Conservation (phyloP, 2,888 invertebrate genomes). For the Archaeoteleia sp. region DNA sequence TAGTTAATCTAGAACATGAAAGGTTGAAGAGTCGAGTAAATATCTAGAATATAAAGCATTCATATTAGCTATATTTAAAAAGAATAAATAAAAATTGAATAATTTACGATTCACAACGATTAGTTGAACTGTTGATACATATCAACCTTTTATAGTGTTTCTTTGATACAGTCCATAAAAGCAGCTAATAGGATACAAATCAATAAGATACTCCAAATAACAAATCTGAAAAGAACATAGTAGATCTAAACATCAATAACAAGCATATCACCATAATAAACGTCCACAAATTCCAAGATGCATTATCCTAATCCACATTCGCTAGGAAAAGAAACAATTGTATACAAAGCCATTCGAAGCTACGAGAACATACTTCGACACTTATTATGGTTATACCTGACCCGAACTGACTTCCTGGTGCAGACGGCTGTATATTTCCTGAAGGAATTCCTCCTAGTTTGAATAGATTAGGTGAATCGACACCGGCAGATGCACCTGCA, state of each 20-base stretch:
- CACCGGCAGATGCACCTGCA: slow-evolving; percentile 17
- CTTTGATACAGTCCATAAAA: too few species aligned
- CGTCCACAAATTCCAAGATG: background rate
- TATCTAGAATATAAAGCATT: slow-evolving; percentile 22
- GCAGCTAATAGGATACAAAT: too few species aligned
- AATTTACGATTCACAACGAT: too few species aligned
- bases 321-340: slow-evolving; percentile 23
- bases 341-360: slow-evolving; percentile 1
- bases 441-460: slow-evolving; percentile 29
- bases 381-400: slow-evolving; percentile 34
- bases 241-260: slow-evolving; percentile 1
- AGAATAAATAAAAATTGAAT: slow-evolving; percentile 25
- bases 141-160: too few species aligned
- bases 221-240: background rate
- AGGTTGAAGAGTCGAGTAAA: too few species aligned
- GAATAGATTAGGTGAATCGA: slow-evolving; percentile 12
- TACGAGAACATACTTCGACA: slow-evolving; percentile 14
- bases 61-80: slow-evolving; percentile 9
- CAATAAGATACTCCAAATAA: background rate
- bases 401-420: slow-evolving; percentile 31
- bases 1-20: too few species aligned
- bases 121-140: too few species aligned
- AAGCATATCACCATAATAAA: slow-evolving; percentile 19
- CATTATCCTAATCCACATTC: slow-evolving; percentile 22
- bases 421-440: slow-evolving; percentile 26